phyloP scores from a whole-genome alignment of 2,797 vertebrate genomes.

The Molothrus aeneus region DNA sequence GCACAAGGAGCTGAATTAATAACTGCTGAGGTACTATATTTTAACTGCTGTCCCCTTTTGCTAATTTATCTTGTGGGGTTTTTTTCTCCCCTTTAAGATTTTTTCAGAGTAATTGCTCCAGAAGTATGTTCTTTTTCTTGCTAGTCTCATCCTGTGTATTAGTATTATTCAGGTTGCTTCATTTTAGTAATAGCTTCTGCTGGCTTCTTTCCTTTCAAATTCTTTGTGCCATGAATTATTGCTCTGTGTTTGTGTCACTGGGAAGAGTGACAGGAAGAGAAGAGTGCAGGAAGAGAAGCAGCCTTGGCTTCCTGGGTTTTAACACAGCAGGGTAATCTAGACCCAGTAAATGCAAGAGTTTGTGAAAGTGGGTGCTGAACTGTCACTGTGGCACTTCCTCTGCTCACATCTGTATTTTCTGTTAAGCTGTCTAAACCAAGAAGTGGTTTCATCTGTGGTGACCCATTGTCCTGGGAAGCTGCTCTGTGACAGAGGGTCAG shows the following conservation, averaged over 20 bases:
- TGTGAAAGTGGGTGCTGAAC: background rate
- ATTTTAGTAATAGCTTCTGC: background rate
- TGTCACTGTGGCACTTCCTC: background rate
- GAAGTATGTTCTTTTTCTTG: background rate
- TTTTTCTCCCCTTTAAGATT: background rate
- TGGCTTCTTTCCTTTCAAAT: background rate
- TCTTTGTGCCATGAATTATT: background rate
- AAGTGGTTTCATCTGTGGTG: background rate
- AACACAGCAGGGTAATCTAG: background rate
- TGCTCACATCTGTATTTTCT: background rate
- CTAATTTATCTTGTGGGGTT: background rate
- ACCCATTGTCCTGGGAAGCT: rapidly evolving
- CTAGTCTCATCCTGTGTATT: background rate
- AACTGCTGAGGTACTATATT: background rate
- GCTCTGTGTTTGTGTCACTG: background rate
- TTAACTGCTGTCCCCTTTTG: background rate
- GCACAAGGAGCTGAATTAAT: background rate
- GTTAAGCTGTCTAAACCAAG: background rate
- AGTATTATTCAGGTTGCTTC: background rate
- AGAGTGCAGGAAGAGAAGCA: background rate
- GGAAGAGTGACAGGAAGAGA: background rate
- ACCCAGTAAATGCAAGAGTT: background rate
- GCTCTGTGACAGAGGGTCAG: background rate
- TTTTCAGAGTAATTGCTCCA: constrained; percentile 9
- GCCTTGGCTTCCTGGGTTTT: background rate